Evolutionary conservation across 2,888 invertebrate species (phyloP).

Genomic region (Cremastobaeus sp.): DNA sequence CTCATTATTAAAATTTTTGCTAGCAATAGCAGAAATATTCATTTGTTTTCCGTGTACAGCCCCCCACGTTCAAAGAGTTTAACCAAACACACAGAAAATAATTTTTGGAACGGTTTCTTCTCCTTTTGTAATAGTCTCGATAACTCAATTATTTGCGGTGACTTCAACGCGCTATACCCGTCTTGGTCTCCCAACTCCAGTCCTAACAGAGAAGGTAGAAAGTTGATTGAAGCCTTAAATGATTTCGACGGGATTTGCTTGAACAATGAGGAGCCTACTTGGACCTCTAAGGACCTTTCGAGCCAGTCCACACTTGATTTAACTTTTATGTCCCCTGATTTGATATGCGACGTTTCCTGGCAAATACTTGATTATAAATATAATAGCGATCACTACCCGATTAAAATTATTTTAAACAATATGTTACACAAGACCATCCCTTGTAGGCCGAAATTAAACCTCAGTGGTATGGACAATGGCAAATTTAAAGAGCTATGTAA

Average conservation of each 20-base stretch:
- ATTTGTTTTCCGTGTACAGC: no score
- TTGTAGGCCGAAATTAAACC: not conserved
- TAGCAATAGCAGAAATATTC: no score
- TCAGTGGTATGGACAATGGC: no score
- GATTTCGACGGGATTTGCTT: no score
- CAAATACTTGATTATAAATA: constrained; percentile 15
- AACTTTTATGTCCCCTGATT: constrained; percentile 4
- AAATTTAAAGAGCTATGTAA: no score
- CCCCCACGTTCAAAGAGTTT: no score
- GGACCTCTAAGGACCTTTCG: not conserved
- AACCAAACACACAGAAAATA: no score
- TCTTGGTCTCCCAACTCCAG: not conserved
- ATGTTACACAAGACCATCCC: not conserved
- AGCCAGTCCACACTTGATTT: constrained; percentile 6
- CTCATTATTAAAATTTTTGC: no score
- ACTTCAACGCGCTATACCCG: constrained; percentile 10
- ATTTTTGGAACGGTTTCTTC: constrained; percentile 11
- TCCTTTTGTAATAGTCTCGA: not conserved
- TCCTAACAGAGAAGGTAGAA: constrained; percentile 1
- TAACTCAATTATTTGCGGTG: constrained; percentile 11
- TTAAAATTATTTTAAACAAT: not conserved
- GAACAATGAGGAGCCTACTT: constrained; percentile 22
- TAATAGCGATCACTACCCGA: constrained; percentile 11
- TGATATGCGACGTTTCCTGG: no score
- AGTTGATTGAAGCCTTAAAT: constrained; percentile 2